Percentiles rank a stretch among this genome's conserved stretches.
Conservation (phyloP, 92 coral and sea anemone species). For the Phenganax stokvisi region DNA sequence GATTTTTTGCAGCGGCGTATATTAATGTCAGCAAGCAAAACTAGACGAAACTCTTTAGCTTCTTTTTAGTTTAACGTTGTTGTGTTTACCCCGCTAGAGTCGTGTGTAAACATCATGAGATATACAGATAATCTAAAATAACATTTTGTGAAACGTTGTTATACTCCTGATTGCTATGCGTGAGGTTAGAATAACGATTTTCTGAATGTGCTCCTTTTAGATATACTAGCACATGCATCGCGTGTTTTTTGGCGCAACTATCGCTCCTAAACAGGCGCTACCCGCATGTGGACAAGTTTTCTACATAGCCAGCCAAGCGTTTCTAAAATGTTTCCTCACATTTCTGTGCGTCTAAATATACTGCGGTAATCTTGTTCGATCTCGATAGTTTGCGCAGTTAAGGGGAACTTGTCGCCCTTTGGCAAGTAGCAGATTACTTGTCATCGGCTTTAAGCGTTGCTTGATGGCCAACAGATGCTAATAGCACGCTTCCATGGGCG, state of each 20-base stretch:
- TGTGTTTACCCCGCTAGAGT: conserved; percentile 38
- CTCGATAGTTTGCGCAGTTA: conserved; percentile 28
- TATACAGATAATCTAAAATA: conserved; percentile 38
- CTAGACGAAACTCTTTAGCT: conserved; percentile 13
- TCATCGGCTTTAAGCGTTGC: conserved; percentile 30
- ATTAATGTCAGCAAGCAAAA: neutral
- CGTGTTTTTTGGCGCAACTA: neutral
- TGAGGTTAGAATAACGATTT: conserved; percentile 29
- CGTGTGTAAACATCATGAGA: conserved; percentile 30
- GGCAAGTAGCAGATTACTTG: conserved; percentile 33
- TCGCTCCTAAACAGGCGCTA: neutral
- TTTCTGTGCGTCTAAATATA: conserved; percentile 29
- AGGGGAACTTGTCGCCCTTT: conserved; percentile 32
- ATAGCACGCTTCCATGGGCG: conserved; percentile 6
- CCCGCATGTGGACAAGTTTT: neutral
- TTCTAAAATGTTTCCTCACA: conserved; percentile 39
- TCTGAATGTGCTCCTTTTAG: neutral
- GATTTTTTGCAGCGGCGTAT: neutral
- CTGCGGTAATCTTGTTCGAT: conserved; percentile 34
- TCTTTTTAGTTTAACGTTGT: conserved; percentile 7
- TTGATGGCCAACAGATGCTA: conserved; percentile 28
- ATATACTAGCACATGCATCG: neutral
- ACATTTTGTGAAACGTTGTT: conserved; percentile 15
- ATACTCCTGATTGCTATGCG: conserved; percentile 19
- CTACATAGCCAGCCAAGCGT: neutral